Base-by-base conservation (phyloP, 2,113 vertebrate species). In the Pelvicachromis taeniatus region DNA sequence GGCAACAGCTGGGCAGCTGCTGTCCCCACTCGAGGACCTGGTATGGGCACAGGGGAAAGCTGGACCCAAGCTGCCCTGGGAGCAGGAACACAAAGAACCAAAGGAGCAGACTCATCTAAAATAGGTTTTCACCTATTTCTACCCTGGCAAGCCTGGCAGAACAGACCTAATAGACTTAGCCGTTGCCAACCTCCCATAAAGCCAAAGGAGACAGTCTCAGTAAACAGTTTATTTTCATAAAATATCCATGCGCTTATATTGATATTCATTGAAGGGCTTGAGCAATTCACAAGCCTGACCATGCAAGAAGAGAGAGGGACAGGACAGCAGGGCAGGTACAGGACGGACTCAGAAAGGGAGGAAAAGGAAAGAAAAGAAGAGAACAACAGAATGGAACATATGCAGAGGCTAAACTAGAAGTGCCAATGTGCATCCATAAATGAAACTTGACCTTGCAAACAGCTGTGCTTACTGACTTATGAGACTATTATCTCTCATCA, bases 401-500 rank as follows among this genome's bases (percentile, higher is more conserved):
- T 82, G 86, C 55, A 82, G 81, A 88, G 59, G 84, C 45, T 38
- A 80, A 89, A 87, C 23, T 58, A 54, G 79, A 77, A 87, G 86
- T 80, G 23, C 48, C 59, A 40, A 85, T 17, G 58, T 87, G 90
- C 75, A 58, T 85, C 84, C 91, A 92, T 94, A 89, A 94, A 94
- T 91, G 87, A 93, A 95, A 93, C 88, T 87, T 95, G 95, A 96
- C 95, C 95, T 96, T 96, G 95, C 88, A 88, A 91, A 93, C 95
- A 96, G 94, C 95, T 95, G 95, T 94, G 91, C 92, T 92, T 91
- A 93, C 93, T 94, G 94, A 96, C 94, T 96, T 96, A 94, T 94
- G 94, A 95, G 94, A 95, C 93, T 94, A 95, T 96, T 95, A 95
- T 94, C 86, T 92, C 79, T 88, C 88, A 87, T 68, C 77, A 81